phyloP scores from a whole-genome alignment of 2,113 vertebrate species.

The Leptobrachium ailaonicum region DNA sequence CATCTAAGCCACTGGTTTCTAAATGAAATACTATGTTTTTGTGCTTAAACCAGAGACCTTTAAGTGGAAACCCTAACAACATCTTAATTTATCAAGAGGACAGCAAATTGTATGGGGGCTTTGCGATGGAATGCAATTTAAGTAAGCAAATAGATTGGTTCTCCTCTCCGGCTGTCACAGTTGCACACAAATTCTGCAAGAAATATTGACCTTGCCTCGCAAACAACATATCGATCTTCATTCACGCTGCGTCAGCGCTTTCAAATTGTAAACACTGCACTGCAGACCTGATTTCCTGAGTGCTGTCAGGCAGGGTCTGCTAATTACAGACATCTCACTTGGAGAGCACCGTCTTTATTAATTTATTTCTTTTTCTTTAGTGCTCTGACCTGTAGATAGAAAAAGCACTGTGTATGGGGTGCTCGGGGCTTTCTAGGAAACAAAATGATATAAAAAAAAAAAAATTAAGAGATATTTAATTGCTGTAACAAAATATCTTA shows the following conservation, averaged over 20 bases:
- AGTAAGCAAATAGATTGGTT: conserved; percentile 34
- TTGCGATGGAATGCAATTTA: conserved; percentile 3
- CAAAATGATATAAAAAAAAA: not conserved
- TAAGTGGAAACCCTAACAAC: not conserved
- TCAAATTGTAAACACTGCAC: conserved; percentile 60
- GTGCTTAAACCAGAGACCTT: not conserved
- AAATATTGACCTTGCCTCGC: conserved; percentile 55
- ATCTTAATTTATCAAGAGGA: not conserved
- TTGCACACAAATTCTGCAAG: conserved; percentile 46
- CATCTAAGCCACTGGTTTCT: too few species aligned
- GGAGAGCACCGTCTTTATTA: conserved; percentile 17
- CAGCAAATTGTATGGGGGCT: conserved; percentile 6
- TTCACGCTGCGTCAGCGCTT: conserved; percentile 57
- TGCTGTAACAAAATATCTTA: conserved; percentile 12
- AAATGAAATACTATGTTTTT: not conserved
- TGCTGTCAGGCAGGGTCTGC: conserved; percentile 52
- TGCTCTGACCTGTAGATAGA: conserved; percentile 32
- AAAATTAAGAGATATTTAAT: conserved; percentile 25
- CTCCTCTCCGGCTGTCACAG: conserved; percentile 30
- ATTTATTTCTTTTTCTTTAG: too few species aligned
- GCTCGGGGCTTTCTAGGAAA: not conserved
- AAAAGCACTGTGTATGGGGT: not conserved
- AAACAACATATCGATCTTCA: conserved; percentile 59
- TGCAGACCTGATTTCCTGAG: conserved; percentile 53
- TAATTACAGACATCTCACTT: conserved; percentile 43